phyloP scores from a whole-genome alignment of 2,888 invertebrate species.

The Piscicola geometra region DNA sequence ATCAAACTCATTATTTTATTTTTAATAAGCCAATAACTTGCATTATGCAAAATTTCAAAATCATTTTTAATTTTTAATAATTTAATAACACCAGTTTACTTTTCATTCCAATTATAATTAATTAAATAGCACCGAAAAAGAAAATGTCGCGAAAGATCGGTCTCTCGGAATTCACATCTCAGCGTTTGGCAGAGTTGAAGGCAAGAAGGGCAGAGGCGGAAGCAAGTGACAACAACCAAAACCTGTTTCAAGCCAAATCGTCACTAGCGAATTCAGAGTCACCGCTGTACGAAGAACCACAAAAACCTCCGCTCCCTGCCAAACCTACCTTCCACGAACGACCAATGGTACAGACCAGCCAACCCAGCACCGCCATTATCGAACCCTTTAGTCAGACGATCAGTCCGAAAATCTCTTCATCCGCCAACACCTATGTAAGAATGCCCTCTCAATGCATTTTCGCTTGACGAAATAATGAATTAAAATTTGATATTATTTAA shows the following conservation, averaged over 20 bases:
- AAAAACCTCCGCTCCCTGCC: not conserved
- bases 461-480: no score
- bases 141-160: slow-evolving; percentile 36
- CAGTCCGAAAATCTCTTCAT: not conserved
- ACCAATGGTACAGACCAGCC: not conserved
- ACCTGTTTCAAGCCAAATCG: not conserved
- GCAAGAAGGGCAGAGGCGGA: slow-evolving; percentile 39
- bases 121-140: not conserved
- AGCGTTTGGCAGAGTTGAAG: slow-evolving; percentile 38
- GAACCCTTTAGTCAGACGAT: slow-evolving; percentile 9
- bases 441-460: no score
- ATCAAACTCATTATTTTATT: no score
- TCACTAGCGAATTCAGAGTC: not conserved
- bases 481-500: no score
- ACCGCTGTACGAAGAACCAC: not conserved
- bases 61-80: not conserved
- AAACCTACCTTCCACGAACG: not conserved
- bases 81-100: not conserved
- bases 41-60: no score
- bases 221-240: slow-evolving; percentile 23
- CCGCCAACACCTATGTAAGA: not conserved
- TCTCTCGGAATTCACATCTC: slow-evolving; percentile 39
- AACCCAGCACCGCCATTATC: slow-evolving; percentile 11
- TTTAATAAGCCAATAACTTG: no score
- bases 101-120: not conserved